Evolutionary conservation across 1,140 invertebrate species (phyloP), one percentile per base, ranked within the genome.

Genomic region (Scaptomyza graminum): DNA sequence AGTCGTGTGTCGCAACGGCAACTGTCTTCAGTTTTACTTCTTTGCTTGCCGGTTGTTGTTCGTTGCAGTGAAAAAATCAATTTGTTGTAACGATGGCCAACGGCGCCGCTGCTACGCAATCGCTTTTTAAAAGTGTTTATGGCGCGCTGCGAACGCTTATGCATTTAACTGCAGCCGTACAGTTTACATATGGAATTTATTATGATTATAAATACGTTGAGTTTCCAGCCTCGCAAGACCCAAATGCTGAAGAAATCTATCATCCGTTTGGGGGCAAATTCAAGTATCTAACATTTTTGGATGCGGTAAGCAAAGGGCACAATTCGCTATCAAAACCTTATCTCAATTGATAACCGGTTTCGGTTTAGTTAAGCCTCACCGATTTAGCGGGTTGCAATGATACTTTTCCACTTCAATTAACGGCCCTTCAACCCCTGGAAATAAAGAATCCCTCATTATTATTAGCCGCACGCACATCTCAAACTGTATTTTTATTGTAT

Each of bases 281-380:
- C 65, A 97, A 97, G 93, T 98, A 95, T 92, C 93, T 98, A 60
- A 97, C 97, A 18, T 96, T 96, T 84, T 95, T 96, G 93, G 93
- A 97, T 94, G 95, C 95, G 92, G 96, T 98, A 94, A 94, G 71
- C 37, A 41, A 18, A 4, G 9, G 2, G 13, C 13, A 9, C 11
- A 56, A 9, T 5, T n/a, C 1, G 15, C 12, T 43, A 62, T 34
- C 28, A 25, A 9, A 28, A 11, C 50, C 16, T 61, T 50, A 68
- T 34, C 50, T 55, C 13, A 59, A 49, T 69, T 25, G 15, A 56
- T 61, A 74, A 74, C 71, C 66, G 71, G 65, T 75, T 71, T 57
- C 18, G 16, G 9, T 65, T 62, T 41, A 7, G 60, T 51, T 44
- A 64, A 37, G 67, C 60, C 31, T 70, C 64, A 70, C 7, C 67